These are phyloP conservation scores for Chrysopilus asiliformis DNA, from an alignment of 2,888 invertebrate genomes.

Conservation along the genomic window DNA sequence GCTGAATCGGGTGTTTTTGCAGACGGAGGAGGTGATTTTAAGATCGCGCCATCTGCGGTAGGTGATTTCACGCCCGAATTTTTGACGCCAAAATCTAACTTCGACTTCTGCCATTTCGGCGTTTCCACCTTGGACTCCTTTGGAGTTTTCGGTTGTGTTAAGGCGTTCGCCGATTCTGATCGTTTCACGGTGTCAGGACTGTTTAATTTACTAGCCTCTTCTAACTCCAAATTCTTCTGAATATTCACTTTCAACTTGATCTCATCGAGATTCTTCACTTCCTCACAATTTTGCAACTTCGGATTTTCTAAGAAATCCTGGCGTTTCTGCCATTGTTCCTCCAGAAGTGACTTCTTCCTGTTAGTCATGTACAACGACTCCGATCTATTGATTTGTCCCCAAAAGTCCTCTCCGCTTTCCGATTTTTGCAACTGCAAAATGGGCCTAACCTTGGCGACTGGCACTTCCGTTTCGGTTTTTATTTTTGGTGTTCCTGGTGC, in stretches of 20 bases:
- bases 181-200: conserved; percentile 7
- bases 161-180: conserved; percentile 17
- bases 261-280: conserved; percentile 15
- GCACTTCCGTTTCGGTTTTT: too few relatives aligned
- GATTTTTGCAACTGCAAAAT: conserved; percentile 21
- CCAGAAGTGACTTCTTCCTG: conserved; percentile 40
- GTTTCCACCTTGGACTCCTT: not conserved
- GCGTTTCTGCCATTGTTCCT: conserved; percentile 25
- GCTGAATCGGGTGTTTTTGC: too few relatives aligned
- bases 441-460: conserved; percentile 9
- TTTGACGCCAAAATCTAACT: too few relatives aligned
- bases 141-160: conserved; percentile 6
- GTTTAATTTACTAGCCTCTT: conserved; percentile 15
- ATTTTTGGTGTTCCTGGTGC: not conserved
- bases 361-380: conserved; percentile 49
- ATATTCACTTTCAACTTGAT: conserved; percentile 16
- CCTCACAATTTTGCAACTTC: conserved; percentile 1
- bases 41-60: too few relatives aligned
- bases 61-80: too few relatives aligned
- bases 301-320: conserved; percentile 15
- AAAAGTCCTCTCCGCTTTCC: conserved; percentile 42
- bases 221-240: conserved; percentile 17
- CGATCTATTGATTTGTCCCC: conserved; percentile 49
- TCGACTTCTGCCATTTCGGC: not conserved
- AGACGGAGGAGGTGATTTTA: too few relatives aligned